Evolutionary conservation across 2,888 invertebrate species (phyloP).

Genomic region (Piscicola geometra): DNA sequence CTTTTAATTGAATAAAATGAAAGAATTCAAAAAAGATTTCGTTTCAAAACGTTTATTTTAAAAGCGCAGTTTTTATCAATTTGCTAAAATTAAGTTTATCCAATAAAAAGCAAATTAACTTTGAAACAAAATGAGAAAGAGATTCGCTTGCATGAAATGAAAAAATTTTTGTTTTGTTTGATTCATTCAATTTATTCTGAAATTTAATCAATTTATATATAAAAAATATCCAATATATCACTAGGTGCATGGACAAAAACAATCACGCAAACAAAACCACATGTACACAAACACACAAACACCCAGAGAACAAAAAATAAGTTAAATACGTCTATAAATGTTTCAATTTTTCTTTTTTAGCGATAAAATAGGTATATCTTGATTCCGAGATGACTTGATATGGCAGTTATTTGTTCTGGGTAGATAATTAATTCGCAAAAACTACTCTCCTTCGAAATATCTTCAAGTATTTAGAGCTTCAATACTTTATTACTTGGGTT

Average conservation of each 20-base stretch:
- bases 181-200: neutral
- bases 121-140: neutral
- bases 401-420: neutral
- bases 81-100: neutral
- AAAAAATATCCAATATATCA: neutral
- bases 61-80: neutral
- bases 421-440: neutral
- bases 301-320: too few species aligned
- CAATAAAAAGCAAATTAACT: conserved; percentile 13
- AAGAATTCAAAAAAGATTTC: too few species aligned
- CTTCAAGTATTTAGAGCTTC: neutral
- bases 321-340: neutral
- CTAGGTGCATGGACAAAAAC: neutral
- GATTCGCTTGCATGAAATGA: neutral
- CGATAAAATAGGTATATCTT: neutral
- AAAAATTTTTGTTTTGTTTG: neutral
- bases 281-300: too few species aligned
- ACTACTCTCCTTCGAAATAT: too few species aligned
- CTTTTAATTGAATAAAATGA: neutral
- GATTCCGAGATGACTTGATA: conserved; percentile 10
- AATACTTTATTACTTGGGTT: too few species aligned
- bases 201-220: neutral
- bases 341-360: conserved; percentile 4
- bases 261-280: neutral
- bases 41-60: too few species aligned